A percentile compares a stretch with the other conserved stretches of the same genome.
Conservation (phyloP, 2,888 invertebrate species). For the Macrostomum cliftonense region DNA sequence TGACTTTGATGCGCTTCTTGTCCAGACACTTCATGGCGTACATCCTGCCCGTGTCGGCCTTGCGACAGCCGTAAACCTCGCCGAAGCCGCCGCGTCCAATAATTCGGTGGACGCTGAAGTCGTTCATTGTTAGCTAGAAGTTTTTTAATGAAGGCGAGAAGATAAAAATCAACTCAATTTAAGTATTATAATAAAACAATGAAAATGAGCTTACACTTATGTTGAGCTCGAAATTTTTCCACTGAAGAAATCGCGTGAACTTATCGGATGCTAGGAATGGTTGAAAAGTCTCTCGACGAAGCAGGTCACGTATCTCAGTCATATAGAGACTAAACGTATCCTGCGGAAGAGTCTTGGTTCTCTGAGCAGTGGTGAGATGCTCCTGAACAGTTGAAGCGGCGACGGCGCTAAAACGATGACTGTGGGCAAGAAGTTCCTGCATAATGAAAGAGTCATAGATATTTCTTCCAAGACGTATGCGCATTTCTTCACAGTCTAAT, state of each 20-base stretch:
- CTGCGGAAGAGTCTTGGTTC: slow-evolving; percentile 49
- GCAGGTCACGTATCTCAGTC: slow-evolving; percentile 3
- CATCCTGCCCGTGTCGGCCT: slow-evolving; percentile 99
- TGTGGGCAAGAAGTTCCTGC: slow-evolving; percentile 94
- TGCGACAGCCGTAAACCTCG: slow-evolving; percentile 95
- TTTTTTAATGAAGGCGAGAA: too few relatives aligned
- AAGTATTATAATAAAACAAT: background rate
- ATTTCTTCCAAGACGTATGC: slow-evolving; percentile 77
- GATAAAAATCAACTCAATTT: too few relatives aligned
- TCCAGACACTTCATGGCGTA: slow-evolving; percentile 99
- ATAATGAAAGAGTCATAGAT: slow-evolving; percentile 99
- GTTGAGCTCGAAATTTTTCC: slow-evolving; percentile 99
- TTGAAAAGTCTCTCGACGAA: background rate
- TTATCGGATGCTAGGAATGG: slow-evolving; percentile 56
- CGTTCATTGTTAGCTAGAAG: slow-evolving; percentile 99
- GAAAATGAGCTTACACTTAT: slow-evolving; percentile 54
- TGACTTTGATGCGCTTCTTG: slow-evolving; percentile 99
- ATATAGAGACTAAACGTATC: slow-evolving; percentile 51
- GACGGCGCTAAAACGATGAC: slow-evolving; percentile 30
- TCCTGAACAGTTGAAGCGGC: slow-evolving; percentile 81
- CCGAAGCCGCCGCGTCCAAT: slow-evolving; percentile 98
- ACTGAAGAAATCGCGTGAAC: slow-evolving; percentile 97
- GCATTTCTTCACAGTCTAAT: slow-evolving; percentile 84
- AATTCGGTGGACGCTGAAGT: slow-evolving; percentile 98
- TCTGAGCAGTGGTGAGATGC: slow-evolving; percentile 70